phyloP scores from a whole-genome alignment of 2,113 vertebrate species.

The Chascanopsetta lugubris region DNA sequence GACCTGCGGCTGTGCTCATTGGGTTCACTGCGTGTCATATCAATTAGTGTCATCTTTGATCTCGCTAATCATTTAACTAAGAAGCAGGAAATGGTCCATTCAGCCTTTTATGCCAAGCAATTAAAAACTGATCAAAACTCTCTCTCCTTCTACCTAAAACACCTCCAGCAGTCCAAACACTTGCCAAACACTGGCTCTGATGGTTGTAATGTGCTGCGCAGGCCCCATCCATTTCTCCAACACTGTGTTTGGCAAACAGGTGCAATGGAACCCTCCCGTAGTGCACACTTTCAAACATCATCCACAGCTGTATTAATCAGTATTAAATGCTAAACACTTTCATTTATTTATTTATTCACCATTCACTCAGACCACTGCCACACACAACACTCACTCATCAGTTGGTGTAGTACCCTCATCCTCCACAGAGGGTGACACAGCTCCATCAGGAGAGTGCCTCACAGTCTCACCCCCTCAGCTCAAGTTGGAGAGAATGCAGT shows the following conservation, averaged over 20 bases:
- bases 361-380: constrained; percentile 33
- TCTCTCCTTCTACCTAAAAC: constrained; percentile 39
- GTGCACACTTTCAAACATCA: constrained; percentile 40
- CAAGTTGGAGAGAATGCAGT: constrained; percentile 29
- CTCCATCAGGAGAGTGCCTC: constrained; percentile 11
- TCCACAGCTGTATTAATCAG: constrained; percentile 26
- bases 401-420: not conserved
- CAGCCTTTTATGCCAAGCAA: constrained; percentile 55
- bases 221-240: constrained; percentile 13
- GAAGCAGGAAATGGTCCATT: constrained; percentile 65
- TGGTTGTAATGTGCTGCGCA: not conserved
- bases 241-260: constrained; percentile 37
- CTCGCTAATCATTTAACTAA: constrained; percentile 67
- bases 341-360: constrained; percentile 35
- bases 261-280: constrained; percentile 14
- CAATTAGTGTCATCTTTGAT: constrained; percentile 73
- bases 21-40: constrained; percentile 63
- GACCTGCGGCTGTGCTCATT: constrained; percentile 46
- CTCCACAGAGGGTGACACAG: constrained; percentile 60
- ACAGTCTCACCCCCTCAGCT: not conserved
- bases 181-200: constrained; percentile 21
- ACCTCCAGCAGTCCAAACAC: constrained; percentile 32
- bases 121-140: constrained; percentile 72
- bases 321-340: not conserved
- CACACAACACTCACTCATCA: constrained; percentile 19